These are phyloP conservation scores for Drosophila affinis DNA, from an alignment of 2,888 invertebrate genomes.

Conservation along the genomic window DNA sequence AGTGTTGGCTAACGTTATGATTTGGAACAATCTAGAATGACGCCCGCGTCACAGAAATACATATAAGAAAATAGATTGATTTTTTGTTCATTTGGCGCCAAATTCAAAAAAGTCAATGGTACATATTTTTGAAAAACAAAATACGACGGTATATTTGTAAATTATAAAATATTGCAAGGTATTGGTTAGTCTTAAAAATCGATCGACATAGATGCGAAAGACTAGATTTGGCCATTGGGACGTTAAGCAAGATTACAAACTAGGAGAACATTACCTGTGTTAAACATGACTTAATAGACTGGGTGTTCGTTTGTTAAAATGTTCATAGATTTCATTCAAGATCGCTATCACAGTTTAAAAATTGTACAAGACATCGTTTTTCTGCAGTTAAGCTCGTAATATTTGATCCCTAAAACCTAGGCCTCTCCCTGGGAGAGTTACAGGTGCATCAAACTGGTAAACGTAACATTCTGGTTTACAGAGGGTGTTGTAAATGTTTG, in stretches of 20 bases:
- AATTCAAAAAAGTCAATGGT: conserved; percentile 29
- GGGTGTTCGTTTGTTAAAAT: conserved; percentile 22
- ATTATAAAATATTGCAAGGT: conserved; percentile 8
- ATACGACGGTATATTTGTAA: conserved; percentile 17
- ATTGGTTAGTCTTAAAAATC: conserved; percentile 5
- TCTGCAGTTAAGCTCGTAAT: conserved; percentile 24
- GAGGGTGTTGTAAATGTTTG: conserved; percentile 22
- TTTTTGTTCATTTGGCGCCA: conserved; percentile 24
- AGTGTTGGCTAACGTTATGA: conserved; percentile 47
- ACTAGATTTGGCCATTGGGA: conserved; percentile 3
- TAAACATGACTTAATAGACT: conserved; percentile 57
- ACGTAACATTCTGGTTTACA: conserved; percentile 20
- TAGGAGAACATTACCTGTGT: conserved; percentile 64
- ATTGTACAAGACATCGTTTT: conserved; percentile 45
- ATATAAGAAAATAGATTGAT: conserved; percentile 7
- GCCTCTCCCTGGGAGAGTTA: conserved; percentile 35
- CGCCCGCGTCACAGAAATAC: conserved; percentile 4
- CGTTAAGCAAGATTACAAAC: conserved; percentile 21
- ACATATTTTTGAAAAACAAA: conserved; percentile 32
- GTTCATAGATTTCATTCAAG: conserved; percentile 44
- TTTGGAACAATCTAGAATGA: conserved; percentile 27
- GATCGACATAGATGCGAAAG: conserved; percentile 39
- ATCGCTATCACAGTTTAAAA: conserved; percentile 69
- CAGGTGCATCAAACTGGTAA: conserved; percentile 37
- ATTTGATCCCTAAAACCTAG: conserved; percentile 18